Percentiles rank a stretch among this genome's conserved stretches.
These are phyloP conservation scores for Cephus pygmeus DNA, from an alignment of 2,888 invertebrate genomes.

Conservation along the genomic window DNA sequence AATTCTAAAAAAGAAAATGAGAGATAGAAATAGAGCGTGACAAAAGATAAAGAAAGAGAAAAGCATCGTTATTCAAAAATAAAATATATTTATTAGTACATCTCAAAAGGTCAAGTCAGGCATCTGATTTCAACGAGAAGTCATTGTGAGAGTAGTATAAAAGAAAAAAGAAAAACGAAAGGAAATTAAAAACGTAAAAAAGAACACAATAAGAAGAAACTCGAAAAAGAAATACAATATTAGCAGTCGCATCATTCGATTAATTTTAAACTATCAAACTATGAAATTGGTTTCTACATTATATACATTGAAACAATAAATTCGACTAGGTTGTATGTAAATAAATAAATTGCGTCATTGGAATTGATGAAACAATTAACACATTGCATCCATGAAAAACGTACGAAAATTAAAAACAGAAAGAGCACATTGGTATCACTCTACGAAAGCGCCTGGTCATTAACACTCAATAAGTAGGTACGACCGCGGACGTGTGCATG, in stretches of 20 bases:
- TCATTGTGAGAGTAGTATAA: background rate
- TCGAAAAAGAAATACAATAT: background rate
- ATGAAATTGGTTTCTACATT: background rate
- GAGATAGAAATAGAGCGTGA: background rate
- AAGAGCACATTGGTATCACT: background rate
- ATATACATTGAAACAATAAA: background rate
- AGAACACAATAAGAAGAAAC: background rate
- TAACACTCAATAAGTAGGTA: background rate
- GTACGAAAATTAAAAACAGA: conserved; percentile 17
- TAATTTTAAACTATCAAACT: background rate
- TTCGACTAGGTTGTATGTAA: background rate
- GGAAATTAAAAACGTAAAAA: background rate
- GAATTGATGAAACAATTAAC: background rate
- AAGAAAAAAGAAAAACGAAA: background rate
- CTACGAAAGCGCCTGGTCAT: background rate
- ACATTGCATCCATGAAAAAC: conserved; percentile 12
- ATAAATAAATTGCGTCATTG: background rate
- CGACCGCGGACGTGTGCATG: background rate
- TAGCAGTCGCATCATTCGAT: background rate
- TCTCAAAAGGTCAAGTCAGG: background rate
- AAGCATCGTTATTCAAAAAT: background rate
- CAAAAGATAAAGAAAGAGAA: conserved; percentile 3
- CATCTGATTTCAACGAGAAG: background rate
- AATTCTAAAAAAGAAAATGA: background rate
- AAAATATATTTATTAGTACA: conserved; percentile 3